Conservation (phyloP, 1,140 invertebrate genomes). For the Zaprionus africanus region DNA sequence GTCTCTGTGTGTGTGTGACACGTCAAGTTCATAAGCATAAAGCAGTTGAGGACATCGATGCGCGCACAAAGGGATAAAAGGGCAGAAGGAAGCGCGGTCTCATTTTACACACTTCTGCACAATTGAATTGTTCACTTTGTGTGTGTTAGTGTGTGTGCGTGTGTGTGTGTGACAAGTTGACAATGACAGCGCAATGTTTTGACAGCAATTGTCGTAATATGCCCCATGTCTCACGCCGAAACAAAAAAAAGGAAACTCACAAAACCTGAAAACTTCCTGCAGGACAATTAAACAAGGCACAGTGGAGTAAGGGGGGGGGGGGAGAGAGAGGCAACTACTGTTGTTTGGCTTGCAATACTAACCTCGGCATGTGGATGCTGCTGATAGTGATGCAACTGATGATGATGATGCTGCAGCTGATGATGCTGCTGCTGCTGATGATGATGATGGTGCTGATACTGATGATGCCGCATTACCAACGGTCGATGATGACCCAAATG, state of each 20-base stretch:
- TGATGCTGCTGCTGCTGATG: slow-evolving; percentile 75
- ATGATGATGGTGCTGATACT: slow-evolving; percentile 65
- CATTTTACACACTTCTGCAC: slow-evolving; percentile 54
- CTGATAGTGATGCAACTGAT: slow-evolving; percentile 48
- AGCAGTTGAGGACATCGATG: slow-evolving; percentile 55
- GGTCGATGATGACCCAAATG: slow-evolving; percentile 81
- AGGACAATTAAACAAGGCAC: slow-evolving; percentile 44
- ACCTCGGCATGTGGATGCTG: slow-evolving; percentile 77
- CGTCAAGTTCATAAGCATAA: slow-evolving; percentile 67
- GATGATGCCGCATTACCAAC: slow-evolving; percentile 82
- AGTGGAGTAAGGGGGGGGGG: too few relatives aligned
- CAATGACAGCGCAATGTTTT: slow-evolving; percentile 75
- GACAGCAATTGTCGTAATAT: slow-evolving; percentile 78
- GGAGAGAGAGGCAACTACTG: too few relatives aligned
- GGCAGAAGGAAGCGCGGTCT: slow-evolving; percentile 65
- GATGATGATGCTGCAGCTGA: slow-evolving; percentile 61
- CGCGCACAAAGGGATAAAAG: slow-evolving; percentile 42
- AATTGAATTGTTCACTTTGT: slow-evolving; percentile 51
- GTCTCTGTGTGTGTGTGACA: neutral
- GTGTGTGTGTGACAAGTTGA: slow-evolving; percentile 47
- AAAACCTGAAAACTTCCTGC: slow-evolving; percentile 37
- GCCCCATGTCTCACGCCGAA: slow-evolving; percentile 15
- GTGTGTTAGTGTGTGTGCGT: slow-evolving; percentile 17
- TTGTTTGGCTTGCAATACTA: slow-evolving; percentile 42
- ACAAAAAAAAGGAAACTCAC: slow-evolving; percentile 1